Evolutionary conservation across 2,888 invertebrate genomes (phyloP), one percentile per base, ranked within the genome.

Genomic region (Stenoptilia bipunctidactyla): DNA sequence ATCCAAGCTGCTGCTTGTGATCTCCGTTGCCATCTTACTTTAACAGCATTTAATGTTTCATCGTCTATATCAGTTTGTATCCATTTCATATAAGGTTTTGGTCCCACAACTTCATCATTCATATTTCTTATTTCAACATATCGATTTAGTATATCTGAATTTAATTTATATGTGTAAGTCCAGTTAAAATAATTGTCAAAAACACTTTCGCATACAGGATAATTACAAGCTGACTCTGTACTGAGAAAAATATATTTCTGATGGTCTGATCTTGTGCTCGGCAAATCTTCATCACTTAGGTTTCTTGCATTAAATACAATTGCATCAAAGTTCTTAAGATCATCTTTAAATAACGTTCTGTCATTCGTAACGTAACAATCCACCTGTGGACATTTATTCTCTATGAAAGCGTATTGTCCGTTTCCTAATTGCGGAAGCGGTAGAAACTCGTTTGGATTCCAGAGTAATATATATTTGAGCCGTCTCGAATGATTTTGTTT

Each of bases 1-100:
- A 82, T 79, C 82, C 80, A 83, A n/a, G 77, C 82, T 0, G 62
- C 76, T 0, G 72, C 69, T 48, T 69, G 76, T 0, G 53, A 68
- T 49, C 80, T 83, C 42, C 66, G 72, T 9, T 42, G 45, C 27
- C 68, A 42, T 42, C 43, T 60, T n/a, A 50, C 42, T 13, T 50
- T 42, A n/a, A 63, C 45, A 13, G 61, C 52, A 1, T 63, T 56
- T 10, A 60, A 53, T 1, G 56, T 43, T 12, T 13, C n/a, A n/a
- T n/a, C n/a, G n/a, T n/a, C n/a, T n/a, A n/a, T n/a, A n/a, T n/a
- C n/a, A 6, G 37, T 30, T n/a, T n/a, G n/a, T n/a, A n/a, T n/a
- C 52, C 50, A 53, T 8, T 39, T 27, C 59, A 68, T 65, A 12
- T 65, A 41, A 12, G 20, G 27, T 38, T 61, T 69, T 1, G 82